Evolutionary conservation across 2,888 invertebrate species (phyloP), one percentile per base, ranked within the genome.

Genomic region (Dryococelus australis): DNA sequence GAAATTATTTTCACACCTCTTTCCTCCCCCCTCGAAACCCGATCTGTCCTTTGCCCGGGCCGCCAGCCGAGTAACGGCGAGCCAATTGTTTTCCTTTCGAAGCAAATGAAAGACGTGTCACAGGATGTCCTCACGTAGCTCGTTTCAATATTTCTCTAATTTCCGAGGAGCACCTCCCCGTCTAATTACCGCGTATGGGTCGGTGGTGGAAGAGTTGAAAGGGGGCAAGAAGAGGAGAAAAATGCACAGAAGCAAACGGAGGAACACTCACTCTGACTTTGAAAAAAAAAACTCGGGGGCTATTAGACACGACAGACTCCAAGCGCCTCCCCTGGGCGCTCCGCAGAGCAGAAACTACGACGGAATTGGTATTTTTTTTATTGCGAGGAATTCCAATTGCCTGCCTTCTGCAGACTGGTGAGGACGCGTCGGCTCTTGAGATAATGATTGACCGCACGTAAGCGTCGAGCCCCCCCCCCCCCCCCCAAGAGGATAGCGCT

Each of bases 71-170:
- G 83, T 83, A 27, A 83, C 83, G 35, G 83, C n/a, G 43, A 43
- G 83, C 43, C 83, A 83, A 43, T 83, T 83, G 83, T 83, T 83
- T 83, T 83, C 65, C 83, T 83, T 83, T 83, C 83, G 43, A 65
- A 65, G 43, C 83, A 83, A 83, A 83, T 83, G 83, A 83, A 83
- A 43, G 43, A 83, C 83, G 83, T 65, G 65, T 65, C 65, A n/a
- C 35, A 83, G 83, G 83, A 24, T 35, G 35, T 35, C 83, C 65
- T 65, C 65, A 20, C 65, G 20, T 65, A 65, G 8, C 65, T 20
- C 65, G 43, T 83, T 83, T 83, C 83, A 83, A 83, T 28, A 83
- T 83, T 83, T 83, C 83, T 83, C 83, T 28, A 43, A 83, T 65
- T 65, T 65, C 65, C 65, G 24, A 20, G 20, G 65, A 8, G n/a